Evolutionary conservation across 2,888 invertebrate genomes (phyloP).

Genomic region (Seladonia tumulorum): DNA sequence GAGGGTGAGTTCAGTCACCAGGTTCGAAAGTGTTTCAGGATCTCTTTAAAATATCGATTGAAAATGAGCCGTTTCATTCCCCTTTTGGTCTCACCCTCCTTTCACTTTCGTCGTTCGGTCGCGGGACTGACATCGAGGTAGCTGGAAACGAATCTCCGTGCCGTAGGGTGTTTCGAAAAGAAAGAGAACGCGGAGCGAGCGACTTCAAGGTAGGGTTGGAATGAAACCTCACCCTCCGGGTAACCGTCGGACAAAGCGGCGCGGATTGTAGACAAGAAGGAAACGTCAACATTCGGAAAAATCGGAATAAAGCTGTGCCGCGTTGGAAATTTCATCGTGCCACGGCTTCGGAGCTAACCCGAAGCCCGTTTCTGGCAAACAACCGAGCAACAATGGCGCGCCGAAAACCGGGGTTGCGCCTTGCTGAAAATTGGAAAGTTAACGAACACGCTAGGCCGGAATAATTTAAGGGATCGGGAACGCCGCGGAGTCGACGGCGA

Average conservation of each 20-base stretch:
- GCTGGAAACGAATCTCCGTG: conserved; percentile 60
- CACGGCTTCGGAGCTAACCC: conserved; percentile 1
- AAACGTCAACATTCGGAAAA: conserved; percentile 66
- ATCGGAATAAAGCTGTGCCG: conserved; percentile 57
- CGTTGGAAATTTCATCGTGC: conserved; percentile 32
- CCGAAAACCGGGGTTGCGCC: conserved; percentile 24
- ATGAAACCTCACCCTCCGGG: conserved; percentile 1
- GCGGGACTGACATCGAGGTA: conserved; percentile 34
- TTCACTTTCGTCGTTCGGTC: neutral
- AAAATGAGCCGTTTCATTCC: conserved; percentile 38
- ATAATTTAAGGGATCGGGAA: conserved; percentile 40
- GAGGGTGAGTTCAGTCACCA: neutral
- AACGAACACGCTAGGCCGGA: conserved; percentile 18
- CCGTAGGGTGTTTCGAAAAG: conserved; percentile 41
- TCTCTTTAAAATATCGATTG: conserved; percentile 73
- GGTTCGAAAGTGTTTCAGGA: conserved; percentile 27
- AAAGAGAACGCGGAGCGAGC: conserved; percentile 26
- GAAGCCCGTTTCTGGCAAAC: conserved; percentile 36
- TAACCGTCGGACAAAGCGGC: conserved; percentile 34
- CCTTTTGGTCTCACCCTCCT: neutral
- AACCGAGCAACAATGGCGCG: conserved; percentile 47
- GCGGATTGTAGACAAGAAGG: conserved; percentile 36
- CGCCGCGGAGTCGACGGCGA: conserved; percentile 6
- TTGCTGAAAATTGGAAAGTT: conserved; percentile 36
- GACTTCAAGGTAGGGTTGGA: conserved; percentile 1